A percentile compares a stretch with the other conserved stretches of the same genome.
phyloP scores from a whole-genome alignment of 2,113 vertebrate genomes.

The Paratilapia polleni region DNA sequence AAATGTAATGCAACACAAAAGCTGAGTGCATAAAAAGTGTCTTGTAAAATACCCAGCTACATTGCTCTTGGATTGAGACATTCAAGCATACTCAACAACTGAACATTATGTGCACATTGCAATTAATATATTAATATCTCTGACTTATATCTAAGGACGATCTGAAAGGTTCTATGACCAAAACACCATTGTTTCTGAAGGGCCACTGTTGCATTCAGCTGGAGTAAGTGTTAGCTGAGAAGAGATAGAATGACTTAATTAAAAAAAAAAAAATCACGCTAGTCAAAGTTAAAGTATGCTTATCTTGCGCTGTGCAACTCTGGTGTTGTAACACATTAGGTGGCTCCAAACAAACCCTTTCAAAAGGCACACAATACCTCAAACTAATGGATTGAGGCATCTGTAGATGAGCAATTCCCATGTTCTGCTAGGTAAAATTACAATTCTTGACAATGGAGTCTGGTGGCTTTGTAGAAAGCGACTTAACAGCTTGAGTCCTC shows the following conservation, averaged over 20 bases:
- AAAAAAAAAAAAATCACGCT: background rate
- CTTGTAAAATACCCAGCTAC: background rate
- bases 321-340: background rate
- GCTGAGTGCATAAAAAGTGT: background rate
- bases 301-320: background rate
- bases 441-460: background rate
- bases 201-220: background rate
- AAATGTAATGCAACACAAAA: background rate
- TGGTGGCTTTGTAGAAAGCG: background rate
- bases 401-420: background rate
- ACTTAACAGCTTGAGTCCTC: constrained; percentile 5
- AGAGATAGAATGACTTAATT: background rate
- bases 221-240: background rate
- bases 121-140: background rate
- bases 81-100: background rate
- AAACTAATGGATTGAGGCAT: constrained; percentile 3
- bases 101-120: background rate
- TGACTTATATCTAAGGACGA: background rate
- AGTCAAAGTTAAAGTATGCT: background rate
- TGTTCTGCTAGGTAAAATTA: constrained; percentile 2
- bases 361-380: constrained; percentile 3
- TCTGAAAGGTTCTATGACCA: background rate
- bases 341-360: background rate
- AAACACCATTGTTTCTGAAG: background rate
- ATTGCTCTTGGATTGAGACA: background rate